Conservation (phyloP, 1,140 invertebrate genomes). For the Leptinotarsa lineolata region DNA sequence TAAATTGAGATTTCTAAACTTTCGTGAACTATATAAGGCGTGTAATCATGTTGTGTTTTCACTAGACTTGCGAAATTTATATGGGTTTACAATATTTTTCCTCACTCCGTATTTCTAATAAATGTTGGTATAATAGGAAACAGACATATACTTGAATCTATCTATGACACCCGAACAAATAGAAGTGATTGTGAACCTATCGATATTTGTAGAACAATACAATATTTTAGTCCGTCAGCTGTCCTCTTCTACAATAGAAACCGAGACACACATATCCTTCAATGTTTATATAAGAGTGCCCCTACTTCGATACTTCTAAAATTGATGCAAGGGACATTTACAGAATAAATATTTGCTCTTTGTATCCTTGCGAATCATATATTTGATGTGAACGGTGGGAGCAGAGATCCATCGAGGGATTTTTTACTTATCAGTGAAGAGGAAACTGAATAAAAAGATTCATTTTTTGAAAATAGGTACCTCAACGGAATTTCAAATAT, state of each 20-base stretch:
- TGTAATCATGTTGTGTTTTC: too few species aligned
- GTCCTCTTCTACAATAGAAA: conserved; percentile 7
- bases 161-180: neutral
- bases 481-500: too few species aligned
- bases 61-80: too few species aligned
- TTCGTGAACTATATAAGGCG: too few species aligned
- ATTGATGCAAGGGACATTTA: conserved; percentile 31
- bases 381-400: neutral
- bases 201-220: neutral
- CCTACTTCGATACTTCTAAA: conserved; percentile 11
- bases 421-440: too few species aligned
- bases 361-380: conserved; percentile 17
- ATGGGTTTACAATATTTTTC: too few species aligned
- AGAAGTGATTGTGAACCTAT: neutral
- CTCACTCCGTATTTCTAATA: too few species aligned
- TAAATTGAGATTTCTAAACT: too few species aligned
- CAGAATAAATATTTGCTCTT: conserved; percentile 37
- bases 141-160: too few species aligned
- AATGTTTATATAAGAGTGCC: conserved; percentile 17
- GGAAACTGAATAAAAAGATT: too few species aligned
- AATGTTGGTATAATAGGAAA: too few species aligned
- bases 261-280: neutral
- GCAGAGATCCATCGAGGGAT: neutral
- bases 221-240: conserved; percentile 11
- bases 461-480: too few species aligned